phyloP scores from a whole-genome alignment of 2,888 invertebrate genomes.

The Hydrotaea diabolus region DNA sequence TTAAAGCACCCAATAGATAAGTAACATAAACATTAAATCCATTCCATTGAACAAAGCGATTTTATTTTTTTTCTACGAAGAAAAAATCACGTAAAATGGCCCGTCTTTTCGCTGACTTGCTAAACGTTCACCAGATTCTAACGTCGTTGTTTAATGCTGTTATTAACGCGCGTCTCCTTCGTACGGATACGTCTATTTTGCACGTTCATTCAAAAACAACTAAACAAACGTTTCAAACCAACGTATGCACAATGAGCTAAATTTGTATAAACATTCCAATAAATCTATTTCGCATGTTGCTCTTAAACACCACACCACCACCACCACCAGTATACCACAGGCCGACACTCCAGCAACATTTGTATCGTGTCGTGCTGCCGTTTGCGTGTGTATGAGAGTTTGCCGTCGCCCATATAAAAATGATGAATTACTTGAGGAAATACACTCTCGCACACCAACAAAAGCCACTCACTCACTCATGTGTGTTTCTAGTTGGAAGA shows the following conservation, averaged over 20 bases:
- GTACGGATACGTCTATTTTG: constrained; percentile 77
- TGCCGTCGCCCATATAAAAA: constrained; percentile 47
- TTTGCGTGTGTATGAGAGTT: background rate
- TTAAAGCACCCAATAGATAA: constrained; percentile 22
- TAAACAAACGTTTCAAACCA: constrained; percentile 72
- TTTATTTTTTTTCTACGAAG: constrained; percentile 16
- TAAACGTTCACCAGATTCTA: constrained; percentile 38
- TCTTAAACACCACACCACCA: constrained; percentile 30
- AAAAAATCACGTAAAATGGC: background rate
- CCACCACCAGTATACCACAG: too few relatives aligned
- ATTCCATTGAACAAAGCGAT: background rate
- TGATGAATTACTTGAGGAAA: constrained; percentile 69
- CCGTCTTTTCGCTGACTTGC: background rate
- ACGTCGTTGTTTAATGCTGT: constrained; percentile 28
- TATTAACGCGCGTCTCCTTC: constrained; percentile 31
- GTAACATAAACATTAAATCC: background rate
- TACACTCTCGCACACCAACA: constrained; percentile 8
- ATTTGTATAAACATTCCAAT: constrained; percentile 77
- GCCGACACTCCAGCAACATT: constrained; percentile 59
- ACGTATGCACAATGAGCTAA: constrained; percentile 73
- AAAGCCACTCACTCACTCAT: background rate
- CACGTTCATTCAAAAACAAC: constrained; percentile 81
- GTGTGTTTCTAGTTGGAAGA: constrained; percentile 59
- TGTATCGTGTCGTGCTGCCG: constrained; percentile 21
- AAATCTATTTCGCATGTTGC: constrained; percentile 75